Percentiles rank a stretch among this genome's conserved stretches.
Conservation (phyloP, 2,888 invertebrate species). For the Drosophila planitibia region DNA sequence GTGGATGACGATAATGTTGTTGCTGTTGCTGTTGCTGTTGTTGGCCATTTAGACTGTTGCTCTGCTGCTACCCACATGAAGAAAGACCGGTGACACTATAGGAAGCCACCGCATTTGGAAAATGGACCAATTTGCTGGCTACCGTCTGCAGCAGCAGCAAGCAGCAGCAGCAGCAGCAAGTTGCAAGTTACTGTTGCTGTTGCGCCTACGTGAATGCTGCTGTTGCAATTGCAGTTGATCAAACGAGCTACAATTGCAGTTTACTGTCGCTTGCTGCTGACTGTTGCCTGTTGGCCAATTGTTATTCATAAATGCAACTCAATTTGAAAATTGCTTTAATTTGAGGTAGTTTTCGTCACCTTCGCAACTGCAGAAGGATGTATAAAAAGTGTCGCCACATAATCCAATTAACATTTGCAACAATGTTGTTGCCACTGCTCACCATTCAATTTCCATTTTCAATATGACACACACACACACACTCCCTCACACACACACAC, state of each 20-base stretch:
- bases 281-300: constrained; percentile 60
- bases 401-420: constrained; percentile 52
- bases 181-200: constrained; percentile 1
- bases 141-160: constrained; percentile 46
- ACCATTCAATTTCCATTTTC: constrained; percentile 3
- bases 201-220: constrained; percentile 47
- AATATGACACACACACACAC: constrained; percentile 4
- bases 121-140: constrained; percentile 79
- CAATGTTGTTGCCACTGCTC: not conserved
- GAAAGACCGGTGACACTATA: constrained; percentile 16
- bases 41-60: constrained; percentile 60
- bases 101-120: constrained; percentile 75
- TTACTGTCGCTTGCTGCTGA: constrained; percentile 26
- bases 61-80: constrained; percentile 44
- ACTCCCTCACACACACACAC: not conserved
- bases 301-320: constrained; percentile 81
- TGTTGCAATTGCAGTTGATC: constrained; percentile 44
- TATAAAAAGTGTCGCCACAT: constrained; percentile 4
- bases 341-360: constrained; percentile 69
- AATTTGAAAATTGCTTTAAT: constrained; percentile 80
- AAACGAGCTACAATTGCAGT: constrained; percentile 27
- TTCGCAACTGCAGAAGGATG: constrained; percentile 22
- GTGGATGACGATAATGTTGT: constrained; percentile 37
- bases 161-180: constrained; percentile 26
- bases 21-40: constrained; percentile 29